These are phyloP conservation scores for Eurystomus glaucurus DNA, from an alignment of 2,797 vertebrate species.

Conservation along the genomic window DNA sequence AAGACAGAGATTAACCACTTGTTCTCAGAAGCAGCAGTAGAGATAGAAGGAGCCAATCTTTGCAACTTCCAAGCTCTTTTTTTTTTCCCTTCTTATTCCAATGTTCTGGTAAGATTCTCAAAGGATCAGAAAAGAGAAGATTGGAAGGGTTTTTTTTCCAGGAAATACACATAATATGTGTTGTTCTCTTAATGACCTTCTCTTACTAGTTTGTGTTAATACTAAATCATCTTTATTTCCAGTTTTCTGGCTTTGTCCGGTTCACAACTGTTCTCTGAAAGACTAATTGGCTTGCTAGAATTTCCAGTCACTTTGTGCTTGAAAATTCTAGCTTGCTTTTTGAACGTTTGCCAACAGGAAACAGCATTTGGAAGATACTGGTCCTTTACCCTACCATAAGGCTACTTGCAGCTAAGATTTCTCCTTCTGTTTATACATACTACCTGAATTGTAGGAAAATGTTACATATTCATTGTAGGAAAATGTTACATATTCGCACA, in stretches of 20 bases:
- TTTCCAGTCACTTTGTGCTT: neutral
- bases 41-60: neutral
- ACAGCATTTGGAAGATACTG: neutral
- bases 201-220: neutral
- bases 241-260: neutral
- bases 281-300: neutral
- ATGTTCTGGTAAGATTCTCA: neutral
- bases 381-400: neutral
- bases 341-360: neutral
- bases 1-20: neutral
- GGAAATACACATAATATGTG: neutral
- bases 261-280: accelerated
- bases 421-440: neutral
- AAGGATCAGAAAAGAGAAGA: neutral
- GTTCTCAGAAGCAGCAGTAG: neutral
- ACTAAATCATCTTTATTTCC: neutral
- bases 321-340: constrained; percentile 30
- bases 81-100: neutral
- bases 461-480: neutral
- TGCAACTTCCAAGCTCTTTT: neutral
- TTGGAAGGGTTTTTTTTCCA: neutral
- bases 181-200: neutral
- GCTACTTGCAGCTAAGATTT: neutral
- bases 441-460: neutral
- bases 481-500: neutral